Evolutionary conservation across 1,140 invertebrate genomes (phyloP).

Genomic region (Odontomachus brunneus): DNA sequence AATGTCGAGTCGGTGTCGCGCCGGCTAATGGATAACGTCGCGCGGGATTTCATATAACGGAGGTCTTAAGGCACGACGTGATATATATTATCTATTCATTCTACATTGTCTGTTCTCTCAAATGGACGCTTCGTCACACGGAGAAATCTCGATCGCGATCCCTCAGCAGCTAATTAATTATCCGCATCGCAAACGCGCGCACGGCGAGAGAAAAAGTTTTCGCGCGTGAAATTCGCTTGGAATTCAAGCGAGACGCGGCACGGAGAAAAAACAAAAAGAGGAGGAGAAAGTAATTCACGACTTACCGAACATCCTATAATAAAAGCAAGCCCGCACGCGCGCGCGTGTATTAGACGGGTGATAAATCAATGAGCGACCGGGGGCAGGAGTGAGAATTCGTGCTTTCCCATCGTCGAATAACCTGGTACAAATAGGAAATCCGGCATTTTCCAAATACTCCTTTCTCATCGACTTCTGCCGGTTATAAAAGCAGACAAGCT

Average conservation of each 20-base stretch:
- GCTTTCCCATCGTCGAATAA: not conserved
- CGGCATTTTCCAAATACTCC: not conserved
- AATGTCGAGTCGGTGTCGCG: not conserved
- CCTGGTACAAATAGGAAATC: not conserved
- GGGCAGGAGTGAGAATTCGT: not conserved
- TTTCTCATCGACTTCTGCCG: not conserved
- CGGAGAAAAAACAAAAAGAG: no score
- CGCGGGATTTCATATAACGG: not conserved
- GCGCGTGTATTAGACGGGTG: not conserved
- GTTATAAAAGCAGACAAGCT: not conserved
- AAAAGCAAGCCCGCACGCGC: not conserved
- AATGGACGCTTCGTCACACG: not conserved
- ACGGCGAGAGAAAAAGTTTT: no score
- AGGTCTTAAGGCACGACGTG: not conserved
- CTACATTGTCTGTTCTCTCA: not conserved
- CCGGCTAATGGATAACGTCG: constrained; percentile 8
- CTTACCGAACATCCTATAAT: not conserved
- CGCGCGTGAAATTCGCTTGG: no score
- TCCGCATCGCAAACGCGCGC: no score
- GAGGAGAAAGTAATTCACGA: not conserved
- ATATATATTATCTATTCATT: not conserved
- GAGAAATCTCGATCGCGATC: no score
- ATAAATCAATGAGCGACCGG: not conserved
- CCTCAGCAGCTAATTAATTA: no score
- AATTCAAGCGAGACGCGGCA: no score